Percentiles rank a stretch among this genome's conserved stretches.
These are phyloP conservation scores for Argyrosomus regius DNA, from an alignment of 2,797 vertebrate genomes.

Conservation along the genomic window DNA sequence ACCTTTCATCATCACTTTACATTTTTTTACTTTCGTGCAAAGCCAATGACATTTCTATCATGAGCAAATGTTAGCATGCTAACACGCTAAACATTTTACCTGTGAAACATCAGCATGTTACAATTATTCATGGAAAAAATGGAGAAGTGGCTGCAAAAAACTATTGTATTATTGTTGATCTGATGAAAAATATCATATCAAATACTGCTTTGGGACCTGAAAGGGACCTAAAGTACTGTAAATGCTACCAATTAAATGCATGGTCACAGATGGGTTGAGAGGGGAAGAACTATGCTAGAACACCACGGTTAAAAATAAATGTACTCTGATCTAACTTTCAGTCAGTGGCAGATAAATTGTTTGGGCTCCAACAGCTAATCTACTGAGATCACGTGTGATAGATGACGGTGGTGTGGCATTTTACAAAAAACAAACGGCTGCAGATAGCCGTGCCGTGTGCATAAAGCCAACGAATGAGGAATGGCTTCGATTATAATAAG, in stretches of 20 bases:
- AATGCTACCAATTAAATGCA: neutral
- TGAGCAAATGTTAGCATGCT: neutral
- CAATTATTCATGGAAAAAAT: neutral
- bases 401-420: conserved; percentile 28
- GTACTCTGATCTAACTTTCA: conserved; percentile 7
- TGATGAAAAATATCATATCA: neutral
- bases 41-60: neutral
- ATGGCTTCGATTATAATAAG: conserved; percentile 47
- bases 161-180: neutral
- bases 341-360: conserved; percentile 16
- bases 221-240: neutral
- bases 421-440: conserved; percentile 39
- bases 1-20: neutral
- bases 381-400: conserved; percentile 39
- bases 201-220: neutral
- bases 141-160: neutral
- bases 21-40: neutral
- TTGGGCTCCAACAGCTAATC: conserved; percentile 31
- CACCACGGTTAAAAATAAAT: conserved; percentile 24
- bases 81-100: neutral
- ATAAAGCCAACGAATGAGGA: conserved; percentile 20
- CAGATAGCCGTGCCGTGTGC: conserved; percentile 8
- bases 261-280: neutral
- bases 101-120: neutral
- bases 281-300: neutral